These are phyloP conservation scores for Equus quagga DNA, from an alignment of 2,113 vertebrate genomes.

Conservation along the genomic window DNA sequence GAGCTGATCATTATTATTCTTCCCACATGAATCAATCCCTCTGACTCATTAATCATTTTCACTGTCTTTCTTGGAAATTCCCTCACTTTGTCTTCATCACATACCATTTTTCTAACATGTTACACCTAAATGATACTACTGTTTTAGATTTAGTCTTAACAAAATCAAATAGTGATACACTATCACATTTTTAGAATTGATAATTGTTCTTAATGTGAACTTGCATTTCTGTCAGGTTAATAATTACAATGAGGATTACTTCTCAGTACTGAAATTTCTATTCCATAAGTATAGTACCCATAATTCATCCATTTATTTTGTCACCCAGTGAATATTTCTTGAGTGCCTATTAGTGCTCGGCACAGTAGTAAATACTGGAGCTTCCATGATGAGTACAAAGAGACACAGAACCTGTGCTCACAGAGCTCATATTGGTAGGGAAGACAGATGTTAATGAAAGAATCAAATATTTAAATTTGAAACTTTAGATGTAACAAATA, in stretches of 20 bases:
- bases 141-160: conserved; percentile 1
- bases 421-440: not conserved
- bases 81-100: not conserved
- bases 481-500: not conserved
- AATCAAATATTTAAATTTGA: not conserved
- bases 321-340: not conserved
- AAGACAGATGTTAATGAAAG: not conserved
- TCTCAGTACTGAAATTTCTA: not conserved
- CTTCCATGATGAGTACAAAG: not conserved
- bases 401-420: not conserved
- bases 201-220: conserved; percentile 47
- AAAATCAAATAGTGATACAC: not conserved
- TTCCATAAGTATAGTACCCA: not conserved
- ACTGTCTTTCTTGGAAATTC: not conserved
- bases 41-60: conserved; percentile 40
- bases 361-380: not conserved
- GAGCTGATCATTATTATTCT: not conserved
- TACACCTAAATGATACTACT: not conserved
- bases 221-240: conserved; percentile 6
- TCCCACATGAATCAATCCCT: not conserved
- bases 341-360: not conserved
- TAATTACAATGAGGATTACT: not conserved
- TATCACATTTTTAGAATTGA: not conserved
- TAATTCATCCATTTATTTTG: not conserved
- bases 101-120: not conserved